Evolutionary conservation across 2,797 vertebrate species (phyloP).

Genomic region (Phoebastria nigripes): DNA sequence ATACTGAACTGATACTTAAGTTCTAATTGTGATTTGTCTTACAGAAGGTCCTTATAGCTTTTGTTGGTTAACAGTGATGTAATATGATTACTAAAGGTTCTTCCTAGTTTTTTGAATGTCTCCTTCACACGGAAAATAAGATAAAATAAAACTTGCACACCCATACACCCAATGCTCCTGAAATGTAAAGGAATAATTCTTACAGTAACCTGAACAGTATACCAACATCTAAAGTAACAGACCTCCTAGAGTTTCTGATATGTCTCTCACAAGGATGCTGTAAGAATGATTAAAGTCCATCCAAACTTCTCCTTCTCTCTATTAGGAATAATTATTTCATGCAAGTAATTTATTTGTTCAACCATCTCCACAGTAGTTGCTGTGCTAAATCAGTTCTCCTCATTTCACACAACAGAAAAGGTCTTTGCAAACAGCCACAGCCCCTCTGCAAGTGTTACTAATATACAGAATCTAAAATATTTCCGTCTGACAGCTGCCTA

Average conservation of each 20-base stretch:
- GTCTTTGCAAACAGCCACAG: not conserved
- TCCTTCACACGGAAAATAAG: not conserved
- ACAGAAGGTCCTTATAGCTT: not conserved
- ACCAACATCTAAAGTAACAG: not conserved
- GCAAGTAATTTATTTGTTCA: not conserved
- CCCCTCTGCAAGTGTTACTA: not conserved
- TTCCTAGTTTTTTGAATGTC: not conserved
- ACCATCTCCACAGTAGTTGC: not conserved
- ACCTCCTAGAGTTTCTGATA: not conserved
- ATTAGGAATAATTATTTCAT: not conserved
- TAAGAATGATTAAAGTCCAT: not conserved
- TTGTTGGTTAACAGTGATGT: not conserved
- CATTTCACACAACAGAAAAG: not conserved
- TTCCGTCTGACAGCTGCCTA: constrained; percentile 24
- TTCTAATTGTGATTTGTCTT: not conserved
- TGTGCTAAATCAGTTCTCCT: not conserved
- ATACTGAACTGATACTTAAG: not conserved
- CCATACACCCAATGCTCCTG: not conserved
- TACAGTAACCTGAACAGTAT: not conserved
- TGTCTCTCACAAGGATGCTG: not conserved
- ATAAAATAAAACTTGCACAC: not conserved
- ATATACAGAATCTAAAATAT: not conserved
- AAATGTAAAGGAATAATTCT: not conserved
- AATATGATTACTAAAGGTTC: not conserved
- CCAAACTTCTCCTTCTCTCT: not conserved